Conservation (phyloP, 35 echinoderm and acorn worm species). For the Stichopus chloronotus region DNA sequence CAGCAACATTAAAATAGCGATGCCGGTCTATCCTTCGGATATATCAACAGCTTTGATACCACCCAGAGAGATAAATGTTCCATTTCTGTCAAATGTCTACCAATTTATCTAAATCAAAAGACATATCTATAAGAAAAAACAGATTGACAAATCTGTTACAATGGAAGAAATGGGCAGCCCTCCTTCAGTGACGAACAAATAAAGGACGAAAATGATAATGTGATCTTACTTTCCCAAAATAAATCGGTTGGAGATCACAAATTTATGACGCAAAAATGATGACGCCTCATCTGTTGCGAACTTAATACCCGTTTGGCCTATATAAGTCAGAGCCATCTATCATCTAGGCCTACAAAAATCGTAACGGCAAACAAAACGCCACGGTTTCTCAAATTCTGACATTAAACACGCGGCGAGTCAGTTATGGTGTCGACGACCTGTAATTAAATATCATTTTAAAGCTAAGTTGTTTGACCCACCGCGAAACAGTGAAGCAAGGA, state of each 20-base stretch:
- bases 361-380: no score
- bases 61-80: constrained; percentile 9
- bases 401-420: no score
- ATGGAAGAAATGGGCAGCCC: background rate
- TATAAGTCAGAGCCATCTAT: background rate
- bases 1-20: background rate
- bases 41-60: constrained; percentile 13
- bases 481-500: no score
- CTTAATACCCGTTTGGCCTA: background rate
- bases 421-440: no score
- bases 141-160: constrained; percentile 21
- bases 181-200: background rate
- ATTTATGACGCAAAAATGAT: background rate
- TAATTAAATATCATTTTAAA: no score
- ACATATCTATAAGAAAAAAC: background rate
- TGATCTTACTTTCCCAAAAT: background rate
- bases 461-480: no score
- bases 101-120: background rate
- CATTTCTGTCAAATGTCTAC: background rate
- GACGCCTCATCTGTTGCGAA: background rate
- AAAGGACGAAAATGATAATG: background rate
- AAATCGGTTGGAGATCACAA: constrained; percentile 10
- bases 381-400: no score
- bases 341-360: background rate
- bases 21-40: background rate